phyloP scores from a whole-genome alignment of 2,888 invertebrate genomes.

The Conops quadrifasciatus region DNA sequence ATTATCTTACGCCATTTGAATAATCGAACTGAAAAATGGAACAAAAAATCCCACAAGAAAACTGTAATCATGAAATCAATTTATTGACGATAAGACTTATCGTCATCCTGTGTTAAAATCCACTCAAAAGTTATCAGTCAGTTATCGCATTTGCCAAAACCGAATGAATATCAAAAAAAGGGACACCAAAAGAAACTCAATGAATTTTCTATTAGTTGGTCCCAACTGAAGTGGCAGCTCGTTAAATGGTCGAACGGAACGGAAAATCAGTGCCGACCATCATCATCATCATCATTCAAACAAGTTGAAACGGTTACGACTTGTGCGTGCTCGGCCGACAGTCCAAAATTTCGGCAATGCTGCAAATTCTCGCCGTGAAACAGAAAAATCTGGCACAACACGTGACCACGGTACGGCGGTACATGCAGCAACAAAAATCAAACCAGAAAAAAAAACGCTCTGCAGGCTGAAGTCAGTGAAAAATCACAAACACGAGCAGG shows the following conservation, averaged over 20 bases:
- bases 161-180: background rate
- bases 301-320: constrained; percentile 13
- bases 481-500: background rate
- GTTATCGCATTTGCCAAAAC: background rate
- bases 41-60: background rate
- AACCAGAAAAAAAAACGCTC: constrained; percentile 44
- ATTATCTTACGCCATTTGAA: background rate
- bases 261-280: constrained; percentile 6
- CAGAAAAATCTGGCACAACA: constrained; percentile 39
- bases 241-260: constrained; percentile 19
- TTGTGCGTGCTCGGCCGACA: background rate
- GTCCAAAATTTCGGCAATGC: background rate
- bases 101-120: constrained; percentile 1
- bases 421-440: constrained; percentile 24
- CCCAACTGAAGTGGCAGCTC: constrained; percentile 13
- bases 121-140: background rate
- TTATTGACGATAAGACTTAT: background rate
- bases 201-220: constrained; percentile 2
- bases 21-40: background rate
- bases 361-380: constrained; percentile 4
- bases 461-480: constrained; percentile 44
- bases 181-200: background rate
- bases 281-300: background rate
- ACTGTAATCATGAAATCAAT: background rate
- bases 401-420: constrained; percentile 60